phyloP scores from a whole-genome alignment of 2,797 vertebrate species.

The Muraenolepis orangiensis region DNA sequence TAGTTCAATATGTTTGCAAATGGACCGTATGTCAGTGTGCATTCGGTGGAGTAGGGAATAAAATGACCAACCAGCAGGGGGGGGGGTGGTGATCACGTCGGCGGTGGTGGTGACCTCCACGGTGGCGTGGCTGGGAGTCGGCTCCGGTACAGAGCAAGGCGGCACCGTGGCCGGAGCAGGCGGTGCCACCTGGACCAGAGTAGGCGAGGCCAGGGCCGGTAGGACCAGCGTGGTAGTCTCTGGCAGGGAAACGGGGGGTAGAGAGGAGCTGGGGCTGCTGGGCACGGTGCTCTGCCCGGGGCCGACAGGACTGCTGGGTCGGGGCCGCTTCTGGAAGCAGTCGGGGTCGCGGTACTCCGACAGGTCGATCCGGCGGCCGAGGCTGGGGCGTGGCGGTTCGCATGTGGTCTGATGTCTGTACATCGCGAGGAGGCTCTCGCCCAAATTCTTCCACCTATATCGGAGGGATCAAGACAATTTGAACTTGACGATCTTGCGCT shows the following conservation, averaged over 20 bases:
- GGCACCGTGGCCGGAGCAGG: background rate
- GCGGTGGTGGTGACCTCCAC: conserved; percentile 73
- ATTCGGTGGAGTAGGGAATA: background rate
- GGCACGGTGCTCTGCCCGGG: conserved; percentile 56
- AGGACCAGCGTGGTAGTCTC: conserved; percentile 53
- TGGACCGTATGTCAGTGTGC: background rate
- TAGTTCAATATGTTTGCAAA: too few relatives aligned
- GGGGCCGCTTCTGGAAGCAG: conserved; percentile 70
- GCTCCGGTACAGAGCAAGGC: conserved; percentile 61
- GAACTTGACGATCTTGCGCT: background rate
- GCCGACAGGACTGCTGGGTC: conserved; percentile 60
- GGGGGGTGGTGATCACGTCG: conserved; percentile 25
- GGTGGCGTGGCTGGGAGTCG: conserved; percentile 67
- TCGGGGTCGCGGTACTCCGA: conserved; percentile 84
- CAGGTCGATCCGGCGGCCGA: conserved; percentile 88
- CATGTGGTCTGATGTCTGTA: conserved; percentile 90
- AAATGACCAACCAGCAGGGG: conserved; percentile 60
- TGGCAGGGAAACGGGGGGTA: conserved; percentile 53
- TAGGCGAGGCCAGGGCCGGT: background rate
- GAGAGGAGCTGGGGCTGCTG: conserved; percentile 71
- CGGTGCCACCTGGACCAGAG: background rate
- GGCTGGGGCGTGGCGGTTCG: conserved; percentile 85
- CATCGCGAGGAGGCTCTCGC: conserved; percentile 89
- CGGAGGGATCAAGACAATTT: background rate
- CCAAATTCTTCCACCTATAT: conserved; percentile 89